phyloP scores from a whole-genome alignment of 64 coral and sea anemone species.

The Pocillopora verrucosa region DNA sequence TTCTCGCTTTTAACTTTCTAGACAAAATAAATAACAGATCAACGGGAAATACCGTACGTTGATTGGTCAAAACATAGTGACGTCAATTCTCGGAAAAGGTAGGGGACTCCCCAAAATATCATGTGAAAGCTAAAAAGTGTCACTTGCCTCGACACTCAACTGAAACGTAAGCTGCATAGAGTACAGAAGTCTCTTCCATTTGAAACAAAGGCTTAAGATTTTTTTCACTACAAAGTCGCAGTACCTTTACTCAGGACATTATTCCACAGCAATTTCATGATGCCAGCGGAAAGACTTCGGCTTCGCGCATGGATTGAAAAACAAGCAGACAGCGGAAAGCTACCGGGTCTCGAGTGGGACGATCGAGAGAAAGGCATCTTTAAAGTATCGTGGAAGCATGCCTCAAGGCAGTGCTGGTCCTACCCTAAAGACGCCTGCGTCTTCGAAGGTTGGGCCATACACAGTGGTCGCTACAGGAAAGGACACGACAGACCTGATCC shows the following conservation, averaged over 20 bases:
- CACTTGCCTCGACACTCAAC: background rate
- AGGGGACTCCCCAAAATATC: conserved; percentile 22
- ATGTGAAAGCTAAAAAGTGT: background rate
- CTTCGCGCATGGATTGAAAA: conserved; percentile 82
- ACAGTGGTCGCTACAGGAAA: conserved; percentile 66
- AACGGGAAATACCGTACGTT: background rate
- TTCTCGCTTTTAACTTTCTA: background rate
- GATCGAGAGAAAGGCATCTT: conserved; percentile 65
- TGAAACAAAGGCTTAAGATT: background rate
- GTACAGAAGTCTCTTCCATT: background rate
- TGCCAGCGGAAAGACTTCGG: conserved; percentile 62
- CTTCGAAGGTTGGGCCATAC: conserved; percentile 78
- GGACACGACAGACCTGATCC: conserved; percentile 66
- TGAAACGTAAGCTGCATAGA: no score
- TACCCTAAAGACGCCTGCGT: conserved; percentile 70
- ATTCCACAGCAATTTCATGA: background rate
- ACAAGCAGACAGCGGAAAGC: conserved; percentile 36
- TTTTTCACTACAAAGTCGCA: background rate
- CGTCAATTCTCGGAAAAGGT: background rate
- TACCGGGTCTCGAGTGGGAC: conserved; percentile 75
- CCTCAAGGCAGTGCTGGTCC: conserved; percentile 77
- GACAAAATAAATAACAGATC: background rate
- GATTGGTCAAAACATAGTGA: conserved; percentile 11
- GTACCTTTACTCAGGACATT: background rate
- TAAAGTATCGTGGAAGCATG: conserved; percentile 88